Evolutionary conservation across 1,140 invertebrate genomes (phyloP).

Genomic region (Saccostrea echinata): DNA sequence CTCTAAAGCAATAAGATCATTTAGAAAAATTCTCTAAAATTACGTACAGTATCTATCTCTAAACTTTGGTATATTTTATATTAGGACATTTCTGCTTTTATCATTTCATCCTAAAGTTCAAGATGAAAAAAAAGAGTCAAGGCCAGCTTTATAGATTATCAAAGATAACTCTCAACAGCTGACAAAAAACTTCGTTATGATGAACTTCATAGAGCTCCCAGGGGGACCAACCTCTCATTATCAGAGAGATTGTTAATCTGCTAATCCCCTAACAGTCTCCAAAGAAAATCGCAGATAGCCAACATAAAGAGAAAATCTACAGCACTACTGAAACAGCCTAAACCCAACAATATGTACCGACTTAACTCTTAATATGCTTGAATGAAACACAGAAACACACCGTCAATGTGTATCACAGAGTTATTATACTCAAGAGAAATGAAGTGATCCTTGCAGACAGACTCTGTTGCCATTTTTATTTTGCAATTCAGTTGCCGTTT

Average conservation of each 20-base stretch:
- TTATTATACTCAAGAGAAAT: conserved; percentile 23
- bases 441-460: conserved; percentile 15
- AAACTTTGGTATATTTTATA: too few relatives aligned
- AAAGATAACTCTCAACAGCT: conserved; percentile 6
- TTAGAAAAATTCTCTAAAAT: background rate
- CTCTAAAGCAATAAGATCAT: background rate
- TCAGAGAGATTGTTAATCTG: conserved; percentile 4
- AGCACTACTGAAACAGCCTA: background rate
- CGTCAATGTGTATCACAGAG: background rate
- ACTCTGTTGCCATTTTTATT: conserved; percentile 24
- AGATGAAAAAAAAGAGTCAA: conserved; percentile 16
- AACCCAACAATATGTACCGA: conserved; percentile 4
- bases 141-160: background rate
- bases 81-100: background rate
- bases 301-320: background rate
- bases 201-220: conserved; percentile 24
- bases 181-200: background rate
- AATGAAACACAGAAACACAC: conserved; percentile 24
- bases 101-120: conserved; percentile 18
- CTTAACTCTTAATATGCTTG: conserved; percentile 33
- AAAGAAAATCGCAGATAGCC: background rate
- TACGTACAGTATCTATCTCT: background rate
- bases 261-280: conserved; percentile 5
- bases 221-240: background rate
- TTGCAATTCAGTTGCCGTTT: conserved; percentile 16